phyloP scores from a whole-genome alignment of 2,888 invertebrate genomes.

The Leptura quadrifasciata region DNA sequence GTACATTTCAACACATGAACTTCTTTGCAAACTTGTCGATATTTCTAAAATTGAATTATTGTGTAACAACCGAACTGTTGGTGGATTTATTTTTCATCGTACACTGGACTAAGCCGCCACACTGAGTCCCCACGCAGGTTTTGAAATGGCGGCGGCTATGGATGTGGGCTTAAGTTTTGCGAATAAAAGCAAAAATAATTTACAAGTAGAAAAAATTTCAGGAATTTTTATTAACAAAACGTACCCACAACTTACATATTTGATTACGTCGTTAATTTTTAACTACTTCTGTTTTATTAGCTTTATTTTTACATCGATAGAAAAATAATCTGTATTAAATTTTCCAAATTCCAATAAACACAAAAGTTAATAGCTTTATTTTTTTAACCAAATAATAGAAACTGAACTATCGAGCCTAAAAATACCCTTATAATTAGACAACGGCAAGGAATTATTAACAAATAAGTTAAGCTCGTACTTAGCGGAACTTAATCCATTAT shows the following conservation, averaged over 20 bases:
- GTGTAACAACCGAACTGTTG: too few species aligned
- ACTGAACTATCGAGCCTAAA: neutral
- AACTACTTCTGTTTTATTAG: constrained; percentile 35
- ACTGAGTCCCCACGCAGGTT: too few species aligned
- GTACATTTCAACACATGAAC: too few species aligned
- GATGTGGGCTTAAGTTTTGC: neutral
- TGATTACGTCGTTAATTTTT: constrained; percentile 35
- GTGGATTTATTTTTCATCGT: too few species aligned
- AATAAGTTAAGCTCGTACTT: neutral
- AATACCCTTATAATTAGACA: neutral
- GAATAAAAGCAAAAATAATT: constrained; percentile 18
- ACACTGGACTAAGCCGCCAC: too few species aligned
- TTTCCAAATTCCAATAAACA: constrained; percentile 38
- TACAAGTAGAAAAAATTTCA: constrained; percentile 16
- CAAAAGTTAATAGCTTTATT: neutral
- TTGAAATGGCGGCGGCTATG: too few species aligned
- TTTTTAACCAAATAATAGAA: constrained; percentile 4
- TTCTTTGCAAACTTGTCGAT: too few species aligned
- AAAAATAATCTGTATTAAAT: constrained; percentile 44
- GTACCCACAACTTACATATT: constrained; percentile 40
- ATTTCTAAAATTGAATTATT: too few species aligned
- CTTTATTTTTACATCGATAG: constrained; percentile 36
- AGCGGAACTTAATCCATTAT: neutral
- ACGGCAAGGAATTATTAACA: neutral
- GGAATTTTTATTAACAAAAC: constrained; percentile 40